phyloP scores from a whole-genome alignment of 2,113 vertebrate species.

The Equus przewalskii region DNA sequence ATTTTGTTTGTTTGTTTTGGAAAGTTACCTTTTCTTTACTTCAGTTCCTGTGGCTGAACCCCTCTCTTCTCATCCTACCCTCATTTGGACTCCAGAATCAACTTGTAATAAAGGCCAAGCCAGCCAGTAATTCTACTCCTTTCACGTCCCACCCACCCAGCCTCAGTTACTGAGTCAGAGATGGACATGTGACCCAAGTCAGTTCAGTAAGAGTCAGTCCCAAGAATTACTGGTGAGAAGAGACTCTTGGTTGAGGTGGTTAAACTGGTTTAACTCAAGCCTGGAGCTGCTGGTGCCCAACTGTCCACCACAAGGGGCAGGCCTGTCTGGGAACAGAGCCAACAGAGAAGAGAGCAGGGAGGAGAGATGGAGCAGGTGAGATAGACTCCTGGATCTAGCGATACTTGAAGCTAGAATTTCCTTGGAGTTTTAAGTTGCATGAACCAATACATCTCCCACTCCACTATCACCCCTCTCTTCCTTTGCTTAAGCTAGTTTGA shows the following conservation, averaged over 20 bases:
- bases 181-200: not conserved
- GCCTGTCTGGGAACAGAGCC: not conserved
- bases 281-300: not conserved
- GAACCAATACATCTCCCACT: not conserved
- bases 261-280: not conserved
- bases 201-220: not conserved
- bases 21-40: not conserved
- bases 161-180: not conserved
- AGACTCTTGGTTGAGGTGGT: not conserved
- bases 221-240: not conserved
- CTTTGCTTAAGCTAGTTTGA: not conserved
- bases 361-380: not conserved
- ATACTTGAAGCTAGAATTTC: not conserved
- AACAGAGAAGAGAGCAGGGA: no score
- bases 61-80: not conserved
- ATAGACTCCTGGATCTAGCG: not conserved
- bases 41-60: not conserved
- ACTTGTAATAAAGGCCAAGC: not conserved
- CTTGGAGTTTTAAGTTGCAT: not conserved
- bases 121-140: not conserved
- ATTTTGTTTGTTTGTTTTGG: not conserved
- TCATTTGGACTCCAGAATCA: not conserved
- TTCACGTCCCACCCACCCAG: not conserved
- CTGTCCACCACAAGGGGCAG: not conserved
- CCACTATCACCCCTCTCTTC: not conserved